Base-by-base conservation (phyloP, 2,113 vertebrate species). In the Campylomormyrus tamandua region DNA sequence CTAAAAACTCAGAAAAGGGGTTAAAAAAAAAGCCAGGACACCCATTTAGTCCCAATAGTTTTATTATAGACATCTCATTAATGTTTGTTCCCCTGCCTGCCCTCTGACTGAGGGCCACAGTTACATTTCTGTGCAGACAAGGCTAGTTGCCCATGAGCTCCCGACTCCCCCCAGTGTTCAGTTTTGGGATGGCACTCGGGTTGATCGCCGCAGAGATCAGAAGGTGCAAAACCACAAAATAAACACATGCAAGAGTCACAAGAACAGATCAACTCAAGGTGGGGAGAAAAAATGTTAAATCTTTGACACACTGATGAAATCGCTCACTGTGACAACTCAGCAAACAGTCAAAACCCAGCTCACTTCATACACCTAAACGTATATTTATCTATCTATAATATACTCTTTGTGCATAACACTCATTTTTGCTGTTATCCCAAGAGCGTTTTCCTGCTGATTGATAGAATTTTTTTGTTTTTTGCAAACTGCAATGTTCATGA, bases 141-240 rank as follows among this genome's bases (percentile, higher is more conserved):
- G 83, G 17, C 45, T 19, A 84, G 83, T 84, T 84, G 74, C 74
- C 74, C 10, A 48, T n/a, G 83, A 84, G 83, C 21, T n/a, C 39
- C 45, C 83, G 45, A 48, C 83, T 84, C 83, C 83, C 45, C 83
- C 83, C 83, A 48, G 39, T 84, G 83, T 84, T 48, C 21, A n/a
- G 83, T 48, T 84, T 48, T 84, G 83, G 42, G 45, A 84, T 84
- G 45, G 83, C 49, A 53, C 49, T 87, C 85, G 74, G 74, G 74
- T 19, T 19, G 49, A 53, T 53, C 85, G 19, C 49, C n/a, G n/a
- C 83, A 87, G 85, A 87, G 49, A 52, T 52, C 85, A 53, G 49
- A 50, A 87, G 49, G 85, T 87, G 85, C 85, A 87, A 87, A 87
- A 87, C 85, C 85, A 50, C 46, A 50, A 53, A 87, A 87, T 17